Conservation (phyloP, 1,140 invertebrate species). For the Acromyrmex echinatior region DNA sequence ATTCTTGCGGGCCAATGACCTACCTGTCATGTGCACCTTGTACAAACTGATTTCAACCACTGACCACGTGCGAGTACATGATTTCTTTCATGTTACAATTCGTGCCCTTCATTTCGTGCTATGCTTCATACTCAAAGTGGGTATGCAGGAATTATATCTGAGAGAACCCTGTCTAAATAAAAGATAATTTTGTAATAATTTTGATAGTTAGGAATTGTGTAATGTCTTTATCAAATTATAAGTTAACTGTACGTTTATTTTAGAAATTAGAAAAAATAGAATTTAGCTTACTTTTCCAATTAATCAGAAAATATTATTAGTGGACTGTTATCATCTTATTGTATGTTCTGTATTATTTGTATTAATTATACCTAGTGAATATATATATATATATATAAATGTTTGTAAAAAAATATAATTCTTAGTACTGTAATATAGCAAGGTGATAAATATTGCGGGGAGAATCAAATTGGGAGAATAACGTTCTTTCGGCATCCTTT, state of each 20-base stretch:
- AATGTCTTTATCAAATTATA: background rate
- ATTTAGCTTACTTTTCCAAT: background rate
- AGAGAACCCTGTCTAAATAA: background rate
- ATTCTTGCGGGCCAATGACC: conserved; percentile 81
- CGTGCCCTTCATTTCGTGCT: background rate
- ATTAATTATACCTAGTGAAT: background rate
- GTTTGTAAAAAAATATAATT: conserved; percentile 10
- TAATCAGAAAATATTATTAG: background rate
- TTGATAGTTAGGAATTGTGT: too few species aligned
- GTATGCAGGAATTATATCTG: background rate
- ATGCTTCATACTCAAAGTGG: conserved; percentile 12
- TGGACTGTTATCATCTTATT: background rate
- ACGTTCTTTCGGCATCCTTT: conserved; percentile 42
- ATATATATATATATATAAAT: too few species aligned
- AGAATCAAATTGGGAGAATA: background rate
- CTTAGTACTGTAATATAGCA: background rate
- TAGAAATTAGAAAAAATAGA: background rate
- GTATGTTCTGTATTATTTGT: background rate
- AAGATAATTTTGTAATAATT: background rate
- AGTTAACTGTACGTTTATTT: background rate
- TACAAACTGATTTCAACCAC: conserved; percentile 67
- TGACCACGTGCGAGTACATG: conserved; percentile 25
- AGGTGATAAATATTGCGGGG: conserved; percentile 33
- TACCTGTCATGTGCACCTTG: conserved; percentile 63
- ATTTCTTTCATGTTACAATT: background rate